Evolutionary conservation across 2,113 vertebrate genomes (phyloP), one percentile per base, ranked within the genome.

Genomic region (Notothenia rossii): DNA sequence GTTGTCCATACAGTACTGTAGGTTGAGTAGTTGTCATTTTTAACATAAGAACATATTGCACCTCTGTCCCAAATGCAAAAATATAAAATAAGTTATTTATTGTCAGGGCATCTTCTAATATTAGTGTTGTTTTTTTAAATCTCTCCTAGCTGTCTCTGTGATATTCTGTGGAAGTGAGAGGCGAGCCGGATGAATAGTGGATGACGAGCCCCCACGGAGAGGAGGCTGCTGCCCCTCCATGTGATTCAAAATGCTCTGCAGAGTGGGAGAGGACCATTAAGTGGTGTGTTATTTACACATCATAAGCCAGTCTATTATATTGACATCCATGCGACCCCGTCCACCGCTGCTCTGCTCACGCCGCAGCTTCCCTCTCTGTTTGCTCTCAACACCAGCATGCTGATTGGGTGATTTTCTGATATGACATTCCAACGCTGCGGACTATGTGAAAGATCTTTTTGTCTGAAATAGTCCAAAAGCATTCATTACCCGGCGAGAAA

Each of bases 361-460:
- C 90, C 10, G 75, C 83, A 72, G 83, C 90, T 75, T 83, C 79
- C 56, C 85, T 87, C 88, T 90, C 72, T 96, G 94, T 96, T 96
- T 96, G 94, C 92, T 91, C 93, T 95, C 92, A 84, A 86, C 92
- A 88, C 89, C 90, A 66, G 94, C 93, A 93, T 95, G 94, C 92
- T 95, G 95, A 96, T 96, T 94, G 95, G 93, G 88, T 93, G 95
- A 94, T 95, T 94, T 94, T 86, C 85, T 88, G 93, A 94, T 93
- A 93, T 92, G 93, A 85, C 94, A 94, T 95, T 95, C 93, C 95
- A 91, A 86, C 83, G 92, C 89, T 90, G 62, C 9, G 77, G 88
- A 91, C 87, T 83, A 89, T 81, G 89, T 88, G 91, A 86, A 46
- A 87, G 94, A 92, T 93, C 89, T 89, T 86, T 62, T 90, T 73